Evolutionary conservation across 1,140 invertebrate species (phyloP).

Genomic region (Eriosoma lanigerum): DNA sequence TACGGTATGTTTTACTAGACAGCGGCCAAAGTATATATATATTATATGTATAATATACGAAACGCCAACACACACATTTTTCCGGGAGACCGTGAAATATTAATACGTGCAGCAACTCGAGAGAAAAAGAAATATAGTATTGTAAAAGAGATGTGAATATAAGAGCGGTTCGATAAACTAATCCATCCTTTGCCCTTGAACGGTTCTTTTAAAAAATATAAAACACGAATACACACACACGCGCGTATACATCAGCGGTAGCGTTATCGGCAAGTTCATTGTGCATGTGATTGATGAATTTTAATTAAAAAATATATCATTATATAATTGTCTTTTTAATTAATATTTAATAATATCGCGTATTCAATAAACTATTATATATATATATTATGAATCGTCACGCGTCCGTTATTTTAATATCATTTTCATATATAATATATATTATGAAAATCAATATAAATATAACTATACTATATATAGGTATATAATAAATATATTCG

Average conservation of each 20-base stretch:
- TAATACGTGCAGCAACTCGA: conserved; percentile 6
- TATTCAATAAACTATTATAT: neutral
- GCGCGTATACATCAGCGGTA: neutral
- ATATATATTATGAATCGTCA: neutral
- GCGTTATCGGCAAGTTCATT: conserved; percentile 31
- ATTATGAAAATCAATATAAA: too few species aligned
- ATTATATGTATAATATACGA: neutral
- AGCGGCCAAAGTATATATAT: neutral
- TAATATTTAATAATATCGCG: neutral
- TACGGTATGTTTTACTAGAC: neutral
- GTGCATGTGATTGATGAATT: conserved; percentile 39
- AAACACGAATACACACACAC: neutral
- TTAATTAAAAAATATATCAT: conserved; percentile 37
- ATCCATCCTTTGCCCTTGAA: conserved; percentile 39
- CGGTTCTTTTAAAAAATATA: neutral
- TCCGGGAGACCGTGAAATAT: conserved; percentile 41
- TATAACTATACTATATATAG: too few species aligned
- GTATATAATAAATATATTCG: too few species aligned
- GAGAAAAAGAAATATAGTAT: conserved; percentile 1
- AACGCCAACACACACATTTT: conserved; percentile 1
- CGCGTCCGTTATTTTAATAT: too few species aligned
- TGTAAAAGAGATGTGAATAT: neutral
- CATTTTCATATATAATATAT: too few species aligned
- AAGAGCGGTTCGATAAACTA: conserved; percentile 36
- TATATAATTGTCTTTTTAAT: conserved; percentile 19